Percentiles rank a stretch among this genome's conserved stretches.
Evolutionary conservation across 1,140 invertebrate genomes (phyloP).

Genomic region (Globodera ellingtonae): DNA sequence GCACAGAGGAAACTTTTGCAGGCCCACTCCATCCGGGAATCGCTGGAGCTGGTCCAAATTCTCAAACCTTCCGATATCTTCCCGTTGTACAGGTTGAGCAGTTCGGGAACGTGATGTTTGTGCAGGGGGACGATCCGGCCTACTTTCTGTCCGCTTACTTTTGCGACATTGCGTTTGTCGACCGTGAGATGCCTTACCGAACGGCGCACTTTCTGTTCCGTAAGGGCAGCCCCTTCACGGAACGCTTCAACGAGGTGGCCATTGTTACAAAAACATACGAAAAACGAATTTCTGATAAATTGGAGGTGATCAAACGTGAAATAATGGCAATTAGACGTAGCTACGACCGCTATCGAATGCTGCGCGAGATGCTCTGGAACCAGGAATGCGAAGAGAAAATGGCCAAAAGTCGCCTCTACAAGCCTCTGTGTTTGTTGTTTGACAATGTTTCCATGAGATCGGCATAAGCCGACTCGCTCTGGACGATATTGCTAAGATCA

Average conservation of each 20-base stretch:
- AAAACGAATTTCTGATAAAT: not conserved
- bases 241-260: slow-evolving; percentile 1
- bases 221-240: slow-evolving; percentile 4
- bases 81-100: not conserved
- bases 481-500: no score
- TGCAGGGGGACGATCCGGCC: slow-evolving; percentile 22
- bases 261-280: not conserved
- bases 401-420: not conserved
- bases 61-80: not conserved
- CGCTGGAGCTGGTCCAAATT: not conserved
- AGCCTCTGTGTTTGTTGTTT: not conserved
- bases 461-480: no score
- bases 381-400: slow-evolving; percentile 13
- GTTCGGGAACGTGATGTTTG: slow-evolving; percentile 2
- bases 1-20: not conserved
- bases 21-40: not conserved
- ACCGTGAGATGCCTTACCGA: slow-evolving; percentile 4
- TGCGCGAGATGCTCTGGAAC: slow-evolving; percentile 9
- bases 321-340: not conserved
- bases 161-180: slow-evolving; percentile 22
- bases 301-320: not conserved
- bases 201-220: slow-evolving; percentile 15
- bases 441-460: not conserved
- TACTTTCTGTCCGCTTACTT: slow-evolving; percentile 13
- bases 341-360: slow-evolving; percentile 16